These are phyloP conservation scores for Aspidapion aeneum DNA, from an alignment of 2,888 invertebrate genomes.

Conservation along the genomic window DNA sequence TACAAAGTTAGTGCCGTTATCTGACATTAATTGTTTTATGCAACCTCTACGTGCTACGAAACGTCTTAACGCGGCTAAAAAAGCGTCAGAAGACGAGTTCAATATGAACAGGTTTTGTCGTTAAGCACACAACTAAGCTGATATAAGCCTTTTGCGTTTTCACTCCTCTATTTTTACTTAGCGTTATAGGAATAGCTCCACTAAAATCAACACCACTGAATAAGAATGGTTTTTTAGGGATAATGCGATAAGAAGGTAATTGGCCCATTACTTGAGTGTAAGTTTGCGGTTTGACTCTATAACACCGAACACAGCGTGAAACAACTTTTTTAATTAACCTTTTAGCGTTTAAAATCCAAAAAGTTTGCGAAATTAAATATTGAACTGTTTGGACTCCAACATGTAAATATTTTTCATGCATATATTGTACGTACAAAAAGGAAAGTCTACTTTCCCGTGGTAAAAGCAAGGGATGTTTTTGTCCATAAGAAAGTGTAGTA, in stretches of 20 bases:
- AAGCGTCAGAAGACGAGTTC: not conserved
- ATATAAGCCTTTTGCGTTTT: conserved; percentile 1
- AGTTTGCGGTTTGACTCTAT: not conserved
- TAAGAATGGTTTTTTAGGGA: not conserved
- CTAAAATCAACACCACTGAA: not conserved
- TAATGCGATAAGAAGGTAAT: not conserved
- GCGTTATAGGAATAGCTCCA: not conserved
- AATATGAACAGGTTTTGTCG: not conserved
- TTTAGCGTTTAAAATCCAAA: not conserved
- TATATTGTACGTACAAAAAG: not conserved
- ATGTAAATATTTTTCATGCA: not conserved
- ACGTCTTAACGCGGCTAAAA: conserved; percentile 5
- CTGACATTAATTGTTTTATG: conserved; percentile 23
- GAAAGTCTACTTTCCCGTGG: conserved; percentile 1
- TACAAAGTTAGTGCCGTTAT: conserved; percentile 32
- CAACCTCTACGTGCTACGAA: not conserved
- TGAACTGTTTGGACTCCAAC: not conserved
- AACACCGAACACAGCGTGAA: not conserved
- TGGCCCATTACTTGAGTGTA: not conserved
- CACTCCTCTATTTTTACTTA: not conserved
- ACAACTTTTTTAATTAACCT: not conserved
- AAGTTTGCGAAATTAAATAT: not conserved
- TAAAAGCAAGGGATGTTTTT: not conserved
- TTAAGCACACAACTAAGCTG: not conserved
- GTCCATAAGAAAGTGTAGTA: not conserved